Base-by-base conservation (phyloP, 2,888 invertebrate species). In the Amitus sp. region DNA sequence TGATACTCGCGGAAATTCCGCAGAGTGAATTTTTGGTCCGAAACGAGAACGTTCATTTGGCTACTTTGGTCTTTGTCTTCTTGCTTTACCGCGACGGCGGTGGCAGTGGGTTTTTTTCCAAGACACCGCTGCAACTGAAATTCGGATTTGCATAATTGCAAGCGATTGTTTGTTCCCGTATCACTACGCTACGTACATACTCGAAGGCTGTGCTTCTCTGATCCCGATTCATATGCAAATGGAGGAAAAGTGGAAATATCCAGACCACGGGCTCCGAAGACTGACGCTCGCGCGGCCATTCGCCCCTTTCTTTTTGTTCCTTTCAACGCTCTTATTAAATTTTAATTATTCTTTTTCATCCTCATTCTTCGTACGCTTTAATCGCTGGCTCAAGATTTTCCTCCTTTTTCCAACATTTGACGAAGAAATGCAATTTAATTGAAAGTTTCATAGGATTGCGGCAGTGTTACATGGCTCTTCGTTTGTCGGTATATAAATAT, bases 151-250 rank as follows among this genome's bases (percentile, higher is more conserved):
- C 78, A 78, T 78, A 77, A 77, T 78, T 78, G 76, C 73, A 63
- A 71, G 69, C 74, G 76, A 78, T 78, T 78, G 76, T 78, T 77
- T 79, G 76, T 76, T 75, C 73, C 67, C 73, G 72, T 73, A 73
- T 73, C 74, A 73, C 73, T 66, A 69, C 63, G 67, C 66, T 69
- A 69, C 71, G 71, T 71, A 73, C 73, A 72, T 73, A 69, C 65
- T 72, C 68, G 57, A 64, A 67, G 68, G 69, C 70, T 54, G 63
- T 66, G 64, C 70, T 72, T 65, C 71, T 71, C 70, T 71, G 74
- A 77, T 77, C 76, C 73, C 75, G 74, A 79, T 79, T 79, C 78
- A 76, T 75, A 78, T 79, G 78, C 75, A 78, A 79, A 79, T 79
- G 70, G 67, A 65, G 68, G 69, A 67, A 68, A 70, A 74, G 70